A percentile compares a stretch with the other conserved stretches of the same genome.
Conservation (phyloP, 2,888 invertebrate species). For the Caenorhabditis afra region DNA sequence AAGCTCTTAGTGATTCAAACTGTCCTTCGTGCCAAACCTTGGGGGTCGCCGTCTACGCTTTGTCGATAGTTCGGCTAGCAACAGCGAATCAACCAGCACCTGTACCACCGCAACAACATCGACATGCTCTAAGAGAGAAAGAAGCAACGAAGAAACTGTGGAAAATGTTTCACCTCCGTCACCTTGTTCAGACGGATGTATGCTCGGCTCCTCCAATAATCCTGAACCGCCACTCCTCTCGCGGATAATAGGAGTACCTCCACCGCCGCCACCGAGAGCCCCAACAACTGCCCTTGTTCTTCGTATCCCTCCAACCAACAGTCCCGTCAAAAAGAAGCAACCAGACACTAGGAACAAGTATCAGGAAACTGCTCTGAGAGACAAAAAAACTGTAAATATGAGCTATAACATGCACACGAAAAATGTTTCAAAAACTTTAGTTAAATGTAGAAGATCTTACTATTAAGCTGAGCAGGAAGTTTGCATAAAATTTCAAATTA, state of each 20-base stretch:
- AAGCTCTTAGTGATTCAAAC: constrained; percentile 41
- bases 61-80: constrained; percentile 60
- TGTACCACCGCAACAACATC: constrained; percentile 45
- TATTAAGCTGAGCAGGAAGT: neutral
- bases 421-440: neutral
- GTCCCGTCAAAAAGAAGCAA: constrained; percentile 59
- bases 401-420: neutral
- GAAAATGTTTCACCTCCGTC: constrained; percentile 1
- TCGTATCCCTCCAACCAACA: constrained; percentile 46
- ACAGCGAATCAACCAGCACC: constrained; percentile 50
- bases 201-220: constrained; percentile 65
- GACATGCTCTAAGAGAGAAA: constrained; percentile 26
- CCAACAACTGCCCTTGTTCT: constrained; percentile 66
- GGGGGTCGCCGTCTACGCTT: constrained; percentile 58
- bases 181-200: constrained; percentile 66
- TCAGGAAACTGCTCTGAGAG: constrained; percentile 64
- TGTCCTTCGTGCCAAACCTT: constrained; percentile 58
- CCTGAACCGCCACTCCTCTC: constrained; percentile 72
- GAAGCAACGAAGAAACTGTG: neutral
- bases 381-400: constrained; percentile 60
- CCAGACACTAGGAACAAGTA: constrained; percentile 68
- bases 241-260: constrained; percentile 71
- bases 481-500: neutral
- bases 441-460: neutral
- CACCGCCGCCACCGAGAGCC: constrained; percentile 69